A percentile compares a stretch with the other conserved stretches of the same genome.
phyloP scores from a whole-genome alignment of 2,797 vertebrate species.

The Myoxocephalus aenaeus region DNA sequence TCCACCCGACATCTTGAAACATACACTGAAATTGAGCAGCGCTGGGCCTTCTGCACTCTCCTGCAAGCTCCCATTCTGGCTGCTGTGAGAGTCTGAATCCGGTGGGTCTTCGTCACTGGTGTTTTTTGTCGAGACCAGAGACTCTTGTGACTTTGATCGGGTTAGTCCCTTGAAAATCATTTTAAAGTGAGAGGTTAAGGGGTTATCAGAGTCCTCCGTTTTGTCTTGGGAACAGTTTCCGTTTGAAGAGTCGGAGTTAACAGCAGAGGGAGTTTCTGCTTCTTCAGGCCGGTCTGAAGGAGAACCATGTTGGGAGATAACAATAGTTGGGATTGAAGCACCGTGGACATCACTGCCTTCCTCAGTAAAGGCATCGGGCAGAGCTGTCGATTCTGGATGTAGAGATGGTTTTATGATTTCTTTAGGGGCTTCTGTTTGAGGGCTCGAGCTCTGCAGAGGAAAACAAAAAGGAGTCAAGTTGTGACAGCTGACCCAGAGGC shows the following conservation, averaged over 20 bases:
- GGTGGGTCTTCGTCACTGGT: slow-evolving; percentile 38
- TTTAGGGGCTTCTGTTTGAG: slow-evolving; percentile 55
- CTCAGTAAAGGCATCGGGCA: slow-evolving; percentile 27
- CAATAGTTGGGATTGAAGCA: slow-evolving; percentile 57
- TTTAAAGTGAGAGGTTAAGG: slow-evolving; percentile 68
- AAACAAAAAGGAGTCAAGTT: slow-evolving; percentile 45
- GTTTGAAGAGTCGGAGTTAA: slow-evolving; percentile 5
- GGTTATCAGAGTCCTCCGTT: slow-evolving; percentile 67
- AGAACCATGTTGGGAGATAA: slow-evolving; percentile 59
- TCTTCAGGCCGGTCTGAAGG: slow-evolving; percentile 32
- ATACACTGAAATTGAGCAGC: slow-evolving; percentile 21
- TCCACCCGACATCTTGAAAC: slow-evolving; percentile 54
- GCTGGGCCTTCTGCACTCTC: slow-evolving; percentile 35
- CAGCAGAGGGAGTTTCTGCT: slow-evolving; percentile 16
- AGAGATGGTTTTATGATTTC: slow-evolving; percentile 38
- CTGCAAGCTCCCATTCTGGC: slow-evolving; percentile 42
- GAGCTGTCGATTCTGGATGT: slow-evolving; percentile 27
- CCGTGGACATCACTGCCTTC: slow-evolving; percentile 6
- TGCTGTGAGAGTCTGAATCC: slow-evolving; percentile 7
- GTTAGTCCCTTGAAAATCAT: slow-evolving; percentile 64
- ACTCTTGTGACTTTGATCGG: slow-evolving; percentile 71
- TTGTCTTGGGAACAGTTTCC: slow-evolving; percentile 54
- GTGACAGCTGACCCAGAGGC: slow-evolving; percentile 27
- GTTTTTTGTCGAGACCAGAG: slow-evolving; percentile 59
- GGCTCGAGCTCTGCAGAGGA: slow-evolving; percentile 64